Evolutionary conservation across 1,140 invertebrate species (phyloP).

Genomic region (Galleria mellonella): DNA sequence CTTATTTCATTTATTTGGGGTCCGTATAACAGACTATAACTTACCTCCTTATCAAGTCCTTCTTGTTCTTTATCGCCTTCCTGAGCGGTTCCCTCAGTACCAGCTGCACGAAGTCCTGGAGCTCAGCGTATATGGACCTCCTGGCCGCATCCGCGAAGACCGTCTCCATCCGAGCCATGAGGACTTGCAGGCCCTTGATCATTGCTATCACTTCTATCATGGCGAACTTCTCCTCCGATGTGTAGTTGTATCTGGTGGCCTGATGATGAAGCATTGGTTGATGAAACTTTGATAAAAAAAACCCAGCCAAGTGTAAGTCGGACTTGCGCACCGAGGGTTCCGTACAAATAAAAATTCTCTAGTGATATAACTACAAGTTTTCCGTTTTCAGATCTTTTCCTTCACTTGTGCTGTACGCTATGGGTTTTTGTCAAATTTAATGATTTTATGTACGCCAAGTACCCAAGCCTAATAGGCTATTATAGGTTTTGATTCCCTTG

Average conservation of each 20-base stretch:
- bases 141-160: constrained; percentile 97
- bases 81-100: constrained; percentile 92
- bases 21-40: too few relatives aligned
- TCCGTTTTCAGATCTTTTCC: too few relatives aligned
- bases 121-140: constrained; percentile 93
- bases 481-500: too few relatives aligned
- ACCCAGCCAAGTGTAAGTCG: too few relatives aligned
- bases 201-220: constrained; percentile 99
- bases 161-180: constrained; percentile 98
- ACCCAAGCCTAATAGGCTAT: too few relatives aligned
- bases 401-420: too few relatives aligned
- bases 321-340: too few relatives aligned
- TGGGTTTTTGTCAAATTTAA: too few relatives aligned
- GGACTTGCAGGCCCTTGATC: constrained; percentile 98
- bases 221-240: constrained; percentile 97
- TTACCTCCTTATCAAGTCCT: constrained; percentile 94
- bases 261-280: constrained; percentile 12
- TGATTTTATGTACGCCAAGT: too few relatives aligned
- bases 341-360: too few relatives aligned
- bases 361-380: too few relatives aligned
- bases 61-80: constrained; percentile 99
- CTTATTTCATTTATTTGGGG: too few relatives aligned
- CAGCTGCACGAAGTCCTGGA: constrained; percentile 98
- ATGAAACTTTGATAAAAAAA: neutral
- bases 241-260: constrained; percentile 98